phyloP scores from a whole-genome alignment of 2,888 invertebrate genomes.

The Zeuzera pyrina region DNA sequence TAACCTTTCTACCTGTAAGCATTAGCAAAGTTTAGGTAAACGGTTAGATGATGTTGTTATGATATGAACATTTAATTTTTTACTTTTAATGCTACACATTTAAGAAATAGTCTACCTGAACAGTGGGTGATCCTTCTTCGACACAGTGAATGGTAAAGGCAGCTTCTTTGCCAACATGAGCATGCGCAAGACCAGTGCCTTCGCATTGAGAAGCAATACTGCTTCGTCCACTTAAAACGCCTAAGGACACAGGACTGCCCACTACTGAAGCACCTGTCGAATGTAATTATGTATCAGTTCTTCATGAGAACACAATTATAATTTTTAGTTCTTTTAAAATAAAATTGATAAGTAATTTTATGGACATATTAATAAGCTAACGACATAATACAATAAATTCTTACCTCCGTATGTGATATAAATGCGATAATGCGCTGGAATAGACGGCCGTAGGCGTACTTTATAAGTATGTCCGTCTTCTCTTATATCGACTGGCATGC shows the following conservation, averaged over 20 bases:
- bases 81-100: neutral
- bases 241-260: slow-evolving; percentile 75
- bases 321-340: too few species aligned
- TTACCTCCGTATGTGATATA: slow-evolving; percentile 80
- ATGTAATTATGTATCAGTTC: too few species aligned
- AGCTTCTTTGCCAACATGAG: slow-evolving; percentile 80
- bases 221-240: slow-evolving; percentile 49
- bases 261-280: slow-evolving; percentile 59
- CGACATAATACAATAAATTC: too few species aligned
- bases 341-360: too few species aligned
- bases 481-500: slow-evolving; percentile 84
- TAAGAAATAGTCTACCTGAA: slow-evolving; percentile 69
- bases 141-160: slow-evolving; percentile 77
- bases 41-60: neutral
- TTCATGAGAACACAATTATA: too few species aligned
- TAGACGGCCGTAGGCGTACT: slow-evolving; percentile 88
- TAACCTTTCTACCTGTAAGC: slow-evolving; percentile 61
- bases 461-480: slow-evolving; percentile 85
- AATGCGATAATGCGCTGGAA: slow-evolving; percentile 84
- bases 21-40: neutral
- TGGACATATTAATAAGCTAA: too few species aligned
- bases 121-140: slow-evolving; percentile 74
- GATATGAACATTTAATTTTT: neutral
- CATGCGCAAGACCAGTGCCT: slow-evolving; percentile 79
- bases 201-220: slow-evolving; percentile 72